Base-by-base conservation (phyloP, 2,888 invertebrate genomes). In the Diabrotica balteata region DNA sequence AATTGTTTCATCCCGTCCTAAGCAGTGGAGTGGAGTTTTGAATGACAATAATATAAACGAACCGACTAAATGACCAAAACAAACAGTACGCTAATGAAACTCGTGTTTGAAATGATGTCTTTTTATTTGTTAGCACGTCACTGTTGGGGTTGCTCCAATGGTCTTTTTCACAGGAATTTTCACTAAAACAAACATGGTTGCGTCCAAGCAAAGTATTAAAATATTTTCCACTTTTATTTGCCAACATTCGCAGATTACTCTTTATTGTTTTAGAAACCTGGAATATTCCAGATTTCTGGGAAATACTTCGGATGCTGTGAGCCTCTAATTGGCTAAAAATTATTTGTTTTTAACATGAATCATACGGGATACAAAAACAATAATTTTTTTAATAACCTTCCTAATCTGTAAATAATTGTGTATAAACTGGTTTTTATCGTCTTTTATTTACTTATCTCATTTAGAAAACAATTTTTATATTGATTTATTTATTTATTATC, bases 51-150 rank as follows among this genome's bases (percentile, higher is more conserved):
- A 63, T 63, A 63, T 57, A 63, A 51, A 63, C 51, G 57, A 63
- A 63, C 57, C 63, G 50, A 57, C 57, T 63, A 63, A 63, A 63
- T 63, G 63, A 63, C 57, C 63, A 63, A 63, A 44, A 57, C 63
- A 63, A 63, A 63, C 63, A 63, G 57, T 63, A n/a, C 63, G 57
- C 63, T 63, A 63, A 63, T 57, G 57, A 63, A 63, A 57, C 57
- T 63, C 57, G 57, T 51, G 50, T 63, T 63, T 63, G 57, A 50
- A 63, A 63, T 57, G 63, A 63, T 55, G 57, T 63, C 49, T 63
- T 63, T 63, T 63, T 63, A 44, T 63, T 63, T 63, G 63, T 63
- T 63, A 50, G 44, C 63, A 63, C 50, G 44, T 49, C 57, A 63
- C 63, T 50, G 63, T 57, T 63, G 63, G 55, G 55, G 47, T 63